Evolutionary conservation across 2,888 invertebrate species (phyloP).

Genomic region (Pyrochroa serraticornis): DNA sequence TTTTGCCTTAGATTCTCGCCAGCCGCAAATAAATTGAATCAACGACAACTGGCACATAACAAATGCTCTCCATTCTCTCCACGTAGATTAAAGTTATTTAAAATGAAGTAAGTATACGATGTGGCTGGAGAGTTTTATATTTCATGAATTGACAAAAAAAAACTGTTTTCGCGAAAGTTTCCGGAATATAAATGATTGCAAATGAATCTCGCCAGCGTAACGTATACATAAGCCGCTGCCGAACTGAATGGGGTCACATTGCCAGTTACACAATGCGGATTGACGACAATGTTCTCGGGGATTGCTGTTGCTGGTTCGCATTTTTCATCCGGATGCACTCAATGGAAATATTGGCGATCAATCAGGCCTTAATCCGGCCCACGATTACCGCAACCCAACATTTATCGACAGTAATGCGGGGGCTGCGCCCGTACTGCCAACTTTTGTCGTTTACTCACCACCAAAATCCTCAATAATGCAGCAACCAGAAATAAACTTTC

Average conservation of each 20-base stretch:
- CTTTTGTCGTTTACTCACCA: conserved; percentile 6
- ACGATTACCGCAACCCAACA: neutral
- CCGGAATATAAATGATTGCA: conserved; percentile 52
- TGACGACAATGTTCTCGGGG: conserved; percentile 39
- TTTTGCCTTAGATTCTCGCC: conserved; percentile 26
- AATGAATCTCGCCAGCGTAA: conserved; percentile 45
- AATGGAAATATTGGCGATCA: conserved; percentile 38
- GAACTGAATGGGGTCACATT: conserved; percentile 44
- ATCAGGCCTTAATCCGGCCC: conserved; percentile 33
- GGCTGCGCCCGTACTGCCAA: conserved; percentile 2
- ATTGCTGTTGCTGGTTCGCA: conserved; percentile 38
- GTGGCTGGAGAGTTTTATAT: conserved; percentile 38
- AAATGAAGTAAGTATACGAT: conserved; percentile 40
- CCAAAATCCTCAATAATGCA: no score
- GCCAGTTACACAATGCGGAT: conserved; percentile 44
- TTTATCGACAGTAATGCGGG: neutral
- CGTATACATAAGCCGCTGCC: conserved; percentile 27
- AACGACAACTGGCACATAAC: conserved; percentile 32
- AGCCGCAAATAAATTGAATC: conserved; percentile 32
- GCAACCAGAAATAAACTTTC: no score
- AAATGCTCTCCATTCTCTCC: conserved; percentile 35
- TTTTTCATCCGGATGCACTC: conserved; percentile 36
- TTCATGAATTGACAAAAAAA: conserved; percentile 41
- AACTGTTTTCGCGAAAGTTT: conserved; percentile 46
- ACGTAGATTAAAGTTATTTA: conserved; percentile 39